A percentile compares a stretch with the other conserved stretches of the same genome.
Conservation (phyloP, 2,113 vertebrate species). For the Mystacornis crossleyi region DNA sequence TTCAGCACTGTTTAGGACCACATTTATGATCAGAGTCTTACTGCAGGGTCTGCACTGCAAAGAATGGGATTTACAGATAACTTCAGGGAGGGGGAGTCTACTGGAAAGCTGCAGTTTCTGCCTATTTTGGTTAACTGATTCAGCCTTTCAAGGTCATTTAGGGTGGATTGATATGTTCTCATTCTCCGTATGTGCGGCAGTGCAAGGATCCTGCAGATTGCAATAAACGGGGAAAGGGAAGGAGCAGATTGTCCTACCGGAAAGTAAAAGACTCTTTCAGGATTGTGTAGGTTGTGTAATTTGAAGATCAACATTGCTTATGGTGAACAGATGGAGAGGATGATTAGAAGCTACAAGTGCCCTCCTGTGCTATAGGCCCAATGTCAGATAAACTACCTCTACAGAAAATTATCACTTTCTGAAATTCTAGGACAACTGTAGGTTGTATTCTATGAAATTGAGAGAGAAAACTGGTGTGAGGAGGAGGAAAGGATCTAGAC, state of each 20-base stretch:
- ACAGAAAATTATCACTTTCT: slow-evolving; percentile 57
- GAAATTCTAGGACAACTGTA: slow-evolving; percentile 67
- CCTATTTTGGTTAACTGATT: slow-evolving; percentile 36
- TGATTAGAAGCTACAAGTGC: slow-evolving; percentile 66
- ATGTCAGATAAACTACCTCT: slow-evolving; percentile 59
- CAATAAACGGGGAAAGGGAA: slow-evolving; percentile 36
- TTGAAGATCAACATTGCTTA: slow-evolving; percentile 68
- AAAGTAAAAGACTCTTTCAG: slow-evolving; percentile 51
- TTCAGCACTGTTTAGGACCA: fast-evolving
- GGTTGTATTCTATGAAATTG: slow-evolving; percentile 51
- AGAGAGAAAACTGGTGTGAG: slow-evolving; percentile 52
- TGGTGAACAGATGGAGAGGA: slow-evolving; percentile 68
- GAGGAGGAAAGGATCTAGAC: slow-evolving; percentile 62
- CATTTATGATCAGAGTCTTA: not conserved
- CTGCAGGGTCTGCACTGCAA: not conserved
- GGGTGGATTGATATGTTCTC: slow-evolving; percentile 44
- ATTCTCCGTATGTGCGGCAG: not conserved
- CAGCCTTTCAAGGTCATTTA: slow-evolving; percentile 16
- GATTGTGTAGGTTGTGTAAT: slow-evolving; percentile 67
- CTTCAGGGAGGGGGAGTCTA: not conserved
- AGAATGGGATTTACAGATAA: not conserved
- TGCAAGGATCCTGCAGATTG: slow-evolving; percentile 32
- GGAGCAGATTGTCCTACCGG: slow-evolving; percentile 62
- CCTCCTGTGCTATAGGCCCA: slow-evolving; percentile 50
- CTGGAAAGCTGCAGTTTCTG: not conserved